Conservation (phyloP, 1,140 invertebrate genomes). For the Lucilia cuprina region DNA sequence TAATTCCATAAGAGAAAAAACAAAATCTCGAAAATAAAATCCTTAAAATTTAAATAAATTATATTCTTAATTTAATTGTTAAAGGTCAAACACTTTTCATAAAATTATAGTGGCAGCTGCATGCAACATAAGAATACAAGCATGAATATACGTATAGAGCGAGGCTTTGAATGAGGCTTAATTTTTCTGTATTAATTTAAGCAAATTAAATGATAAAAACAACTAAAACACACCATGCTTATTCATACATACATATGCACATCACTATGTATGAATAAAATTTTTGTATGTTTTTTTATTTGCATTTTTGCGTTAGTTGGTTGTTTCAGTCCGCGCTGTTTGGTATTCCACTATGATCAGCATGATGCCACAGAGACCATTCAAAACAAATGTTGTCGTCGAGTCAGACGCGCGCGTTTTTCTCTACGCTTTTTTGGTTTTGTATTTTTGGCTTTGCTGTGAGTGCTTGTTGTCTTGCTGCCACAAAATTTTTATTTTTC, state of each 20-base stretch:
- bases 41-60: neutral
- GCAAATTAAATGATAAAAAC: neutral
- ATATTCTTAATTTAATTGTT: neutral
- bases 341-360: neutral
- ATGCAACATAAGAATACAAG: neutral
- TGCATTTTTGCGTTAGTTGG: neutral
- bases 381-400: slow-evolving; percentile 30
- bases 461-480: neutral
- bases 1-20: neutral
- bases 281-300: too few relatives aligned
- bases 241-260: too few relatives aligned
- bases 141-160: too few relatives aligned
- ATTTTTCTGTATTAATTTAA: neutral
- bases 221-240: neutral
- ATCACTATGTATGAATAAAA: neutral
- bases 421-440: neutral
- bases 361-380: slow-evolving; percentile 15
- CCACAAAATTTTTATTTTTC: slow-evolving; percentile 10
- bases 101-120: neutral
- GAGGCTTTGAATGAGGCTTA: too few relatives aligned
- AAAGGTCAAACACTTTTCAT: neutral
- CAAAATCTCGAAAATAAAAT: neutral
- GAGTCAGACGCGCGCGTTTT: slow-evolving; percentile 3
- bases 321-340: neutral
- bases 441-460: neutral